phyloP scores from a whole-genome alignment of 1,140 invertebrate genomes.

The Adoxophyes honmai region DNA sequence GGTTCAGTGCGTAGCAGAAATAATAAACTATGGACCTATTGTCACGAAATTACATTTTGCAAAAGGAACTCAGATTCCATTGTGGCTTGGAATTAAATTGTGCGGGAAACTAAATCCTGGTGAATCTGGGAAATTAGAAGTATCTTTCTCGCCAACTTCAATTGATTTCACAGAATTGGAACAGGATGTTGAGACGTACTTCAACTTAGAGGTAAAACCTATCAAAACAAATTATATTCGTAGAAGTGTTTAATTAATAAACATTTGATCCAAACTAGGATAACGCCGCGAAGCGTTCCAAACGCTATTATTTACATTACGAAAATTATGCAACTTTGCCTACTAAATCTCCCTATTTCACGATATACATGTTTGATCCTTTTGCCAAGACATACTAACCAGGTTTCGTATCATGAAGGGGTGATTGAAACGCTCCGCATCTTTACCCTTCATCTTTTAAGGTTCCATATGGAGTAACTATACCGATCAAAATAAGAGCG shows the following conservation, averaged over 20 bases:
- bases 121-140: conserved; percentile 55
- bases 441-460: conserved; percentile 27
- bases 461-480: conserved; percentile 61
- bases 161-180: conserved; percentile 53
- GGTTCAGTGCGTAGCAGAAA: conserved; percentile 56
- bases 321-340: too few relatives aligned
- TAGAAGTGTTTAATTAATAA: too few relatives aligned
- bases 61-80: conserved; percentile 43
- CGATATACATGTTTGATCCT: too few relatives aligned
- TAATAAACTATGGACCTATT: conserved; percentile 65
- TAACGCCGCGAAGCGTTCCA: too few relatives aligned
- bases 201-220: conserved; percentile 50
- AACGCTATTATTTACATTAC: too few relatives aligned
- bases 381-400: too few relatives aligned
- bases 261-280: too few relatives aligned
- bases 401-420: too few relatives aligned
- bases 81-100: conserved; percentile 51
- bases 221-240: too few relatives aligned
- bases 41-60: conserved; percentile 51
- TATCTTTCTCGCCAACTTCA: conserved; percentile 50
- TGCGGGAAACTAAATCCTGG: conserved; percentile 58
- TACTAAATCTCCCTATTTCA: too few relatives aligned
- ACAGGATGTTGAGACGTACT: conserved; percentile 50
- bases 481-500: conserved; percentile 57
- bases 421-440: too few relatives aligned